These are phyloP conservation scores for Phaonia tiefii DNA, from an alignment of 2,888 invertebrate genomes.

Conservation along the genomic window DNA sequence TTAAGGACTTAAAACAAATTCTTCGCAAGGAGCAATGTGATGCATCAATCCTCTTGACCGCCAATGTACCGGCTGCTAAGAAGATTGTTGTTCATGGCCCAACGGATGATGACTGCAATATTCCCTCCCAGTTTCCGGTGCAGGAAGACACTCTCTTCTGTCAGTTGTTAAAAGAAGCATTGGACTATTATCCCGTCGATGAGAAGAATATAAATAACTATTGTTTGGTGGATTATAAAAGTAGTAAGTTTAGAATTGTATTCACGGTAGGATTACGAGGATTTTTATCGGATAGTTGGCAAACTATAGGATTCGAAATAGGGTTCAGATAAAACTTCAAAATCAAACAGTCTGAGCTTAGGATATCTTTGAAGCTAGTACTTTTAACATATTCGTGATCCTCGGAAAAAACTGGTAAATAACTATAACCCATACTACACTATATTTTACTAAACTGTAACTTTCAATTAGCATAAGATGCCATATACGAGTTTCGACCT, in stretches of 20 bases:
- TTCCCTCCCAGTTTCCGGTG: conserved; percentile 98
- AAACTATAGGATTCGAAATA: too few relatives aligned
- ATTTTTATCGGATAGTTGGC: too few relatives aligned
- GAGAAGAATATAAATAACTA: conserved; percentile 93
- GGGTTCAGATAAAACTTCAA: too few relatives aligned
- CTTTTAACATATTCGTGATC: too few relatives aligned
- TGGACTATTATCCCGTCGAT: conserved; percentile 98
- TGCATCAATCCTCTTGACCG: conserved; percentile 97
- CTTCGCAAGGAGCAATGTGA: conserved; percentile 99
- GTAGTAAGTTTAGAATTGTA: conserved; percentile 85
- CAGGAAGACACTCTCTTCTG: conserved; percentile 98
- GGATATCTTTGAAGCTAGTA: too few relatives aligned
- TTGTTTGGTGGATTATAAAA: conserved; percentile 98
- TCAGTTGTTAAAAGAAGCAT: conserved; percentile 95
- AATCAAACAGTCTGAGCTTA: too few relatives aligned
- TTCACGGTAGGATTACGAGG: too few relatives aligned
- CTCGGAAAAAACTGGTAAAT: too few relatives aligned
- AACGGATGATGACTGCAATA: conserved; percentile 90
- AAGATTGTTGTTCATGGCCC: conserved; percentile 98
- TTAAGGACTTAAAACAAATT: conserved; percentile 99
- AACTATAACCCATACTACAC: too few relatives aligned
- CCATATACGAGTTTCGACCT: too few relatives aligned
- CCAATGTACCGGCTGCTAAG: conserved; percentile 99
- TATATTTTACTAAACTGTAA: too few relatives aligned
- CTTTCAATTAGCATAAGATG: too few relatives aligned